Conservation (phyloP, 2,888 invertebrate genomes). For the Campopleginae sp. region DNA sequence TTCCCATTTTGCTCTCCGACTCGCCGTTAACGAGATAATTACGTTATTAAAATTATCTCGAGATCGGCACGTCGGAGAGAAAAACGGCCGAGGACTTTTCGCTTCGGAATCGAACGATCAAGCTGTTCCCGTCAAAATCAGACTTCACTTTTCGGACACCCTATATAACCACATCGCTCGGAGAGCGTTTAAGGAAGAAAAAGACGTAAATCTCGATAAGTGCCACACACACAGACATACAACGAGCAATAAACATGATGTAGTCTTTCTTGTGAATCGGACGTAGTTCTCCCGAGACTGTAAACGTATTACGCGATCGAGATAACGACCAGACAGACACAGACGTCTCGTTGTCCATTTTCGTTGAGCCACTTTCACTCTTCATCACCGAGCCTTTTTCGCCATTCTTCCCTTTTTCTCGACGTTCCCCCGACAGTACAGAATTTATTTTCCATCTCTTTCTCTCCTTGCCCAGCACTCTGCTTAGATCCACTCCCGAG, state of each 20-base stretch:
- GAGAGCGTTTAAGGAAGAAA: background rate
- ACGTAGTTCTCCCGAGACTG: slow-evolving; percentile 4
- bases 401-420: background rate
- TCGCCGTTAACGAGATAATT: background rate
- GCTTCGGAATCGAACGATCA: background rate
- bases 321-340: slow-evolving; percentile 42
- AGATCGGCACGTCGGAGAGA: background rate
- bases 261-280: background rate
- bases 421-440: background rate
- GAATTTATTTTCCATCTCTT: slow-evolving; percentile 20
- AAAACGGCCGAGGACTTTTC: background rate
- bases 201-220: slow-evolving; percentile 4
- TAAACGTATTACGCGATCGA: slow-evolving; percentile 40
- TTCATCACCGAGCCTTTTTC: slow-evolving; percentile 10
- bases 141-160: background rate
- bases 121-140: background rate
- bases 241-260: slow-evolving; percentile 1
- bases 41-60: background rate
- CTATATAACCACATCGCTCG: background rate
- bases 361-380: slow-evolving; percentile 34
- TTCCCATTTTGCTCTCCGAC: background rate
- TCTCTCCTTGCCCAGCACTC: background rate
- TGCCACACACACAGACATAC: background rate
- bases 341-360: slow-evolving; percentile 49
- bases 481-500: background rate